Percentiles rank a stretch among this genome's conserved stretches.
These are phyloP conservation scores for Nomada fabriciana DNA, from an alignment of 2,888 invertebrate species.

Conservation along the genomic window DNA sequence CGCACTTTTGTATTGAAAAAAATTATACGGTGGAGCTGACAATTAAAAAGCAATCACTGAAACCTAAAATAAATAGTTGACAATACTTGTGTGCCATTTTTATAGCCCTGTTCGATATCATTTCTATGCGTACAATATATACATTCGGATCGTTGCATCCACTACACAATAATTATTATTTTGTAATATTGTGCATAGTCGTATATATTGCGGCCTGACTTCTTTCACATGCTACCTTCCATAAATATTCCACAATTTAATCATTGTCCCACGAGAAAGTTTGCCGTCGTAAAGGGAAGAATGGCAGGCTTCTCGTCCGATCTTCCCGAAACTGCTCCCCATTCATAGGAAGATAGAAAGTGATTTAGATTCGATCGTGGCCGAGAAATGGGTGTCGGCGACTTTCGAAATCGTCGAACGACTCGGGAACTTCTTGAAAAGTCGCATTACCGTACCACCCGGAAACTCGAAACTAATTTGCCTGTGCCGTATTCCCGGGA, in stretches of 20 bases:
- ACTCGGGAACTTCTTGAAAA: slow-evolving; percentile 51
- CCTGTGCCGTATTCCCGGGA: slow-evolving; percentile 35
- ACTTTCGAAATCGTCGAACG: slow-evolving; percentile 52
- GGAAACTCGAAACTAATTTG: slow-evolving; percentile 63
- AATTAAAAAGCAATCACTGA: too few relatives aligned
- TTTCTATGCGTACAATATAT: too few relatives aligned
- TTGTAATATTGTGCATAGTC: too few relatives aligned
- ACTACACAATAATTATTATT: too few relatives aligned
- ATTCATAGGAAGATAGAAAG: slow-evolving; percentile 12
- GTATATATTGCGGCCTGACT: too few relatives aligned
- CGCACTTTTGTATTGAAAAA: too few relatives aligned
- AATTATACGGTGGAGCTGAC: too few relatives aligned
- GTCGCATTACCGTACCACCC: slow-evolving; percentile 47
- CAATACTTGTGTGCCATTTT: too few relatives aligned
- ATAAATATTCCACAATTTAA: not conserved
- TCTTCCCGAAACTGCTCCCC: not conserved
- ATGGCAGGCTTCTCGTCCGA: not conserved
- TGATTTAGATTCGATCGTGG: slow-evolving; percentile 40
- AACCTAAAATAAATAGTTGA: too few relatives aligned
- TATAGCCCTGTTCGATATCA: too few relatives aligned
- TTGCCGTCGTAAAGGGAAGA: not conserved
- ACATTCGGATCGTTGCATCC: too few relatives aligned
- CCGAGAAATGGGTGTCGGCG: slow-evolving; percentile 22
- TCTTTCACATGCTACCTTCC: not conserved
- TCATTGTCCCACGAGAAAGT: not conserved